Evolutionary conservation across 2,797 vertebrate genomes (phyloP), one percentile per base, ranked within the genome.

Genomic region (Protonibea diacanthus): DNA sequence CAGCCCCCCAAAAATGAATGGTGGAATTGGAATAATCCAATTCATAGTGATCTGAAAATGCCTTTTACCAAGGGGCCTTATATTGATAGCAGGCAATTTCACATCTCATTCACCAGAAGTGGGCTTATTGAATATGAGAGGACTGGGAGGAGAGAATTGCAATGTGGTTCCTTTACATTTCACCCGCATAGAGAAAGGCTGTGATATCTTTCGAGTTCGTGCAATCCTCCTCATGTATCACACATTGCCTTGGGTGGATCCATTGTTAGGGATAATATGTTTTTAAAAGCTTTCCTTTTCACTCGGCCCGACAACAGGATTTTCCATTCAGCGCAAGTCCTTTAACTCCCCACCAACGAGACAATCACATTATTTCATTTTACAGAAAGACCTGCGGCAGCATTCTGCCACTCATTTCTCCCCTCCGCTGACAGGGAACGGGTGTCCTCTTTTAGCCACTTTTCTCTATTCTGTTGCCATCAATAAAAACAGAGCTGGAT

Each of bases 21-120:
- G 89, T 81, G 90, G 89, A 94, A 93, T 89, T 81, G 90, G 89
- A 94, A 93, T 89, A 93, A 93, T 93, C 84, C 87, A 88, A 93
- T 94, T 93, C 88, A 57, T 65, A 79, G 78, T 86, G 81, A 84
- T 91, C 74, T 83, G 86, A 90, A 91, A 94, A 92, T 85, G 74
- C 80, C 89, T 93, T 90, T 92, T 83, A 88, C 86, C 84, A 74
- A 76, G 88, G 85, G 84, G 86, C 78, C 82, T 71, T 71, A 74
- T 83, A 87, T 87, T 88, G 90, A 93, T 92, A 90, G 89, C 70
- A 85, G 88, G 72, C 86, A 93, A 94, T 95, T 94, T 93, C 92
- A 92, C 90, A 91, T 91, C 89, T 92, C 91, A 93, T 94, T 95
- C 88, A 70, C 86, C 86, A 89, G 87, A 90, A 90, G 83, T 90